These are phyloP conservation scores for Lepidostoma basale DNA, from an alignment of 1,140 invertebrate species.

Conservation along the genomic window DNA sequence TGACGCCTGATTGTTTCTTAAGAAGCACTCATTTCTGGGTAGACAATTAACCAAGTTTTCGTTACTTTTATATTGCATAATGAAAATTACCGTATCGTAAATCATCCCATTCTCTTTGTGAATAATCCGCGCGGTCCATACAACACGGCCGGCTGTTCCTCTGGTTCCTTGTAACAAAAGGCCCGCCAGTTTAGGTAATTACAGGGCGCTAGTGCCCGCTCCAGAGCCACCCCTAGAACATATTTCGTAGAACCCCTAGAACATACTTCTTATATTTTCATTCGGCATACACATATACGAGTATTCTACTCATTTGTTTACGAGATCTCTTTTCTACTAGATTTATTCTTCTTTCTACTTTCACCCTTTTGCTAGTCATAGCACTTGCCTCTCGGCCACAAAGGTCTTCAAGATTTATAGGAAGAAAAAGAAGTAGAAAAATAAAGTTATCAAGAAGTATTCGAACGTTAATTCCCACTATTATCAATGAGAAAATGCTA, in stretches of 20 bases:
- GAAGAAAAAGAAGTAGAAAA: background rate
- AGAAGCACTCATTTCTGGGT: background rate
- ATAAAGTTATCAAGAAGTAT: no score
- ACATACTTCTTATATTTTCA: background rate
- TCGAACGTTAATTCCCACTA: no score
- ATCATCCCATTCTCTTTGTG: constrained; percentile 1
- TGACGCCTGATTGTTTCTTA: background rate
- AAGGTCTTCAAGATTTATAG: background rate
- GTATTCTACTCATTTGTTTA: background rate
- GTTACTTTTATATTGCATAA: constrained; percentile 15
- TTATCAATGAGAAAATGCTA: no score
- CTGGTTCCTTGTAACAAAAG: constrained; percentile 27
- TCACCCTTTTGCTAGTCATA: background rate
- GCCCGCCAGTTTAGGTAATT: constrained; percentile 38
- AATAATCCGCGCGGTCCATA: background rate
- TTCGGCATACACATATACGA: background rate
- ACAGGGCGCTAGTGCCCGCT: constrained; percentile 34
- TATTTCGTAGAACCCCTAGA: background rate
- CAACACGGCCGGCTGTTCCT: background rate
- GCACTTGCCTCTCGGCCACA: no score
- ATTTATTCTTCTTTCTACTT: no score
- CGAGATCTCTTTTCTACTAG: no score
- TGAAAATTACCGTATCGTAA: constrained; percentile 3
- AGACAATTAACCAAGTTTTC: background rate
- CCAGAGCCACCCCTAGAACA: background rate